These are phyloP conservation scores for Nomia melanderi DNA, from an alignment of 1,140 invertebrate genomes.

Conservation along the genomic window DNA sequence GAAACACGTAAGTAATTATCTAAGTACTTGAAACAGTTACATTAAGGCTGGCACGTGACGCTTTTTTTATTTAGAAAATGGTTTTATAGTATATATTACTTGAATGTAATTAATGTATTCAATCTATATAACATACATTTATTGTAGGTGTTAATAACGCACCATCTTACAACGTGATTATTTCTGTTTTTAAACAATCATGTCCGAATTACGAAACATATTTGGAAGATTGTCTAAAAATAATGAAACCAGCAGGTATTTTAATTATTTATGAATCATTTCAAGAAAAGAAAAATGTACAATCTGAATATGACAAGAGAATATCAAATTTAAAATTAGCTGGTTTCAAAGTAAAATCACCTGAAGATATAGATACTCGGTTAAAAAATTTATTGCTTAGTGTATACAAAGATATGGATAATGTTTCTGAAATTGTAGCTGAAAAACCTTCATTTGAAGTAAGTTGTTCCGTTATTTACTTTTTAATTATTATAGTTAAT, in stretches of 20 bases:
- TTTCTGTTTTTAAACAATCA: constrained; percentile 81
- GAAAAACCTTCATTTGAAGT: constrained; percentile 86
- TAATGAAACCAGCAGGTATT: constrained; percentile 83
- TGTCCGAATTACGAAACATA: constrained; percentile 79
- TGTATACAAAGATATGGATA: constrained; percentile 80
- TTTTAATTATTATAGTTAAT: background rate
- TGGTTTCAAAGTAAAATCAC: constrained; percentile 82
- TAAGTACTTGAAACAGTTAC: too few species aligned
- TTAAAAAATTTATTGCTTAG: constrained; percentile 82
- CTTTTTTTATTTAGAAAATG: background rate
- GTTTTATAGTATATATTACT: background rate
- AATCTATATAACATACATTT: background rate
- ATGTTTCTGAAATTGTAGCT: constrained; percentile 77
- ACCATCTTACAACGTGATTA: constrained; percentile 83
- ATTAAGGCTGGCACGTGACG: too few species aligned
- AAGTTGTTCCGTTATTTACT: constrained; percentile 19
- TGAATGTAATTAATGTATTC: background rate
- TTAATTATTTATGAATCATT: constrained; percentile 68
- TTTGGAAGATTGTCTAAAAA: constrained; percentile 81
- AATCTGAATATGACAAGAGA: constrained; percentile 74
- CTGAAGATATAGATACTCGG: constrained; percentile 44
- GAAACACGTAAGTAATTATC: constrained; percentile 25
- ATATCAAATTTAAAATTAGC: constrained; percentile 83
- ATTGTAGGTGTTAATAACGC: constrained; percentile 57
- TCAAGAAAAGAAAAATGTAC: constrained; percentile 29